Conservation (phyloP, 2,113 vertebrate species). For the Melierax canorus region DNA sequence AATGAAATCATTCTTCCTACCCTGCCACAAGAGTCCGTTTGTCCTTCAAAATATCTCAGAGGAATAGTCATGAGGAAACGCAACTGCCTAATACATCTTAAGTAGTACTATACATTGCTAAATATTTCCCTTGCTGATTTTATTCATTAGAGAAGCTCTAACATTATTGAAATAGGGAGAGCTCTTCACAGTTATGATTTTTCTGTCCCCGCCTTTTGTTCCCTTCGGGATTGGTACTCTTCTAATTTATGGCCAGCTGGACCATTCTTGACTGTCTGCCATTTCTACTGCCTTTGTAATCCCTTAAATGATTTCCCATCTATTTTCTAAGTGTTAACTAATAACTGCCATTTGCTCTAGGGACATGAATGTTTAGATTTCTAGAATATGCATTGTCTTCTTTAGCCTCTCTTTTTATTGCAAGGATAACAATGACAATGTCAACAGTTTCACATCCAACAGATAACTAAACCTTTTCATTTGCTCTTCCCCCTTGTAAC, state of each 20-base stretch:
- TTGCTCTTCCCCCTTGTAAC: neutral
- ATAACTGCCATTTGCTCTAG: neutral
- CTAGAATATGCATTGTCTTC: neutral
- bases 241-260: neutral
- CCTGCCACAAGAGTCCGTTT: neutral
- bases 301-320: neutral
- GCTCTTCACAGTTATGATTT: neutral
- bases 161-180: neutral
- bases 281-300: neutral
- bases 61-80: neutral
- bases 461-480: neutral
- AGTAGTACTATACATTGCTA: neutral
- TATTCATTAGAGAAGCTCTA: neutral
- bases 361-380: neutral
- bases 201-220: neutral
- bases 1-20: neutral
- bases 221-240: neutral
- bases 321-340: neutral
- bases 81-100: neutral
- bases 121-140: neutral
- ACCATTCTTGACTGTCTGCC: neutral
- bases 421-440: neutral
- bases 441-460: neutral
- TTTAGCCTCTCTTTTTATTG: neutral
- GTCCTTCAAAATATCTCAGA: conserved; percentile 5